Base-by-base conservation (phyloP, 2,113 vertebrate species). In the Neodontobutis hainanensis region DNA sequence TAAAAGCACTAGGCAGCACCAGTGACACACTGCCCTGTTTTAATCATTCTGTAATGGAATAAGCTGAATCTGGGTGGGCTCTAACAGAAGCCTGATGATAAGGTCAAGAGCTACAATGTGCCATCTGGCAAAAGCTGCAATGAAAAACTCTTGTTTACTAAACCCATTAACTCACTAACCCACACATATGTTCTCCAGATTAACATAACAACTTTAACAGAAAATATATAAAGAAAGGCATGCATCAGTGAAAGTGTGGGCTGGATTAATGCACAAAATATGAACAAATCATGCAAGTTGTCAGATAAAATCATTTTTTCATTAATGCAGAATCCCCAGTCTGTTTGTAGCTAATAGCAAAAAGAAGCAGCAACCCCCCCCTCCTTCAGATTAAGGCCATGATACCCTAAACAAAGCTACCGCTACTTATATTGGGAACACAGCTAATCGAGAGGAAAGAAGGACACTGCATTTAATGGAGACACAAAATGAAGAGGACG, bases 401-500 rank as follows among this genome's bases (percentile, higher is more conserved):
- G 70, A 67, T 65, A 75, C 60, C 61, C 36, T n/a, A 53, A 15
- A 58, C 46, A 57, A 65, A 61, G 56, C 0, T 27, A 4, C 53
- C 55, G 44, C 43, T 55, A 49, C 57, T 68, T 51, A 50, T 16
- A 45, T 36, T 44, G n/a, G 15, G 40, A 52, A 62, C 47, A 58
- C 8, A 5, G 69, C 56, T 67, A 52, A 69, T 67, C 57, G 69
- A 45, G 14, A 61, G 61, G 27, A 65, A 58, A 78, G 60, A 61
- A 75, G 73, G 44, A 27, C 32, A 32, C 6, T 45, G 61, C n/a
- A 12, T 69, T 75, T 66, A 71, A 73, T 67, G n/a, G 68, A 9
- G 68, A 56, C 19, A 71, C 74, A 81, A 76, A 75, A 88, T 72
- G 77, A 72, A 83, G 75, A 73, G 55, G 71, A 70, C 58, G 63